Base-by-base conservation (phyloP, 1,140 invertebrate genomes). In the Drosophila micromelanica region DNA sequence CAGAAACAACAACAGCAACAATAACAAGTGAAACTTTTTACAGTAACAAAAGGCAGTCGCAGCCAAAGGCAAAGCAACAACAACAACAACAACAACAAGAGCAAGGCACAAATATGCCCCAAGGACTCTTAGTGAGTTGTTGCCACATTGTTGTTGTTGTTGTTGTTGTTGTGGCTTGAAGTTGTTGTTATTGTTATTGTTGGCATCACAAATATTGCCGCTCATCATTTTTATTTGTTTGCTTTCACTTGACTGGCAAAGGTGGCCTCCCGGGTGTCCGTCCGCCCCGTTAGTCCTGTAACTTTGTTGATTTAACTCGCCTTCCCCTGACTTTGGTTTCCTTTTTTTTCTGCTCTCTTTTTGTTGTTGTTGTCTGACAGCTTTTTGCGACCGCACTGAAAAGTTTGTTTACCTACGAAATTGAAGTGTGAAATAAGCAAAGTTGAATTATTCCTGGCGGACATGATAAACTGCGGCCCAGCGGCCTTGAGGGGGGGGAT, bases 381-480 rank as follows among this genome's bases (percentile, higher is more conserved):
- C 37, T 40, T 45, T 55, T 63, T 57, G 67, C 15, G 52, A 57
- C 23, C 48, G 43, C 42, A 52, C 20, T 49, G 55, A 76, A 76
- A 85, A 82, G 56, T 89, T 89, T 89, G 84, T 89, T 89, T 89
- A 89, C 84, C 84, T 89, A 89, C 85, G 72, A 89, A 89, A 89
- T 89, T 89, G 84, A 89, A 89, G 84, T 89, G 84, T 89, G 84
- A 89, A 89, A 89, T 89, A 89, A 89, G 84, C 76, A 91, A 85
- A 82, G 84, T 89, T 91, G 74, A 89, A 91, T 86, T 90, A 91
- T 86, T 91, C 90, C 90, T 91, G 89, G 80, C 81, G 89, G 90
- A 91, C 81, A 89, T 91, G 90, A 91, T 91, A 91, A 91, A 91
- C 90, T 85, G 75, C 65, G 61, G 64, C 75, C 64, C 74, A 67